Evolutionary conservation across 2,797 vertebrate species (phyloP), one percentile per base, ranked within the genome.

Genomic region (Hyperoplus lanceolatus): DNA sequence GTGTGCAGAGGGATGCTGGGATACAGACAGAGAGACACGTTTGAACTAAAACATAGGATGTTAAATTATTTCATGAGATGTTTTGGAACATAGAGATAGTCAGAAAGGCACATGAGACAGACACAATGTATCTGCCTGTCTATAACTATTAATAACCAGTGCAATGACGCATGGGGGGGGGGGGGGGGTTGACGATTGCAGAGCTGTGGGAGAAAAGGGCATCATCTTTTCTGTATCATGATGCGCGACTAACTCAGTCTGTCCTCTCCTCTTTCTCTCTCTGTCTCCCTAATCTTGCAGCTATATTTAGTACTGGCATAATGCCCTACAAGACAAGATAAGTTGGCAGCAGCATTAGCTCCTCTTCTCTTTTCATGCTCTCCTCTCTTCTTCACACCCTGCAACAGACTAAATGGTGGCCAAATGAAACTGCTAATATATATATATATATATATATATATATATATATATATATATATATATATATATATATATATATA

Each of bases 271-370:
- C 74, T 65, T 56, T 90, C 79, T 86, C 82, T 70, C 56, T 72
- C 75, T 61, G 74, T 90, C 91, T 91, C 87, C 79, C 75, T 93
- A 92, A 94, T 95, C 92, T 93, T 90, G 89, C 77, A 84, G 94
- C 94, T 96, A 96, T 92, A 95, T 96, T 94, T 95, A 96, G 95
- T 89, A 50, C 89, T 93, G 93, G 91, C 93, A 89, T 58, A 62
- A 81, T 89, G 92, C 90, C 93, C 89, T 90, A 91, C 89, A 73
- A 90, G 89, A 92, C 90, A 93, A 29, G 93, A 93, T 82, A 94
- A 88, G 89, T 86, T 91, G 92, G 91, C 86, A 89, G 88, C 83
- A 89, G 84, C 80, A 82, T 84, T 81, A 87, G 77, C 75, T 86
- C 80, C 63, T 82, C 83, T 88, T 53, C 74, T 85, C 58, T 61